Conservation (phyloP, 2,888 invertebrate genomes). For the Drosophila demipolita region DNA sequence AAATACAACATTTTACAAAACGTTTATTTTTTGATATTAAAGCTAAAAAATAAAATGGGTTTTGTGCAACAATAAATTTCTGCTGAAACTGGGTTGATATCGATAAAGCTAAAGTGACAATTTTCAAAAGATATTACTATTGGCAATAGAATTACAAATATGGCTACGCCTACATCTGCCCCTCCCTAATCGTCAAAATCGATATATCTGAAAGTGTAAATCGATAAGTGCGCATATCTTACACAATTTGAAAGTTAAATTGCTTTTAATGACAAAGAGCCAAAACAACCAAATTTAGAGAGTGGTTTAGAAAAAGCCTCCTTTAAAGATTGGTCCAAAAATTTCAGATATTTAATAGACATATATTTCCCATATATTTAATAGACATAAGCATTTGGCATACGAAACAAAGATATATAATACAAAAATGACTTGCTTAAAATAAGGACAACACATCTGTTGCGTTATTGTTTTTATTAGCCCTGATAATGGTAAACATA, state of each 20-base stretch:
- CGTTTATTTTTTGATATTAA: background rate
- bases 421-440: background rate
- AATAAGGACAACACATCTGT: constrained; percentile 10
- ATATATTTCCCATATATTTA: background rate
- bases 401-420: background rate
- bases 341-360: background rate
- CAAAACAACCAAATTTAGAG: background rate
- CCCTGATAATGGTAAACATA: background rate
- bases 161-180: too few relatives aligned
- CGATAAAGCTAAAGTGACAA: too few relatives aligned
- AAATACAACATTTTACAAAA: background rate
- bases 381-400: background rate
- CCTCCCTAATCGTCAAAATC: background rate
- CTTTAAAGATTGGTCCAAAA: background rate
- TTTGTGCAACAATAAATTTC: background rate
- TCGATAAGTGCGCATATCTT: background rate
- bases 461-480: background rate
- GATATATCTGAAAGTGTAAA: background rate
- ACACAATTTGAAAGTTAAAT: background rate
- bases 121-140: too few relatives aligned
- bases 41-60: background rate
- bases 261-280: background rate
- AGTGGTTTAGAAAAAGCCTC: background rate
- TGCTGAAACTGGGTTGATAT: too few relatives aligned
- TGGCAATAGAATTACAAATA: too few relatives aligned